phyloP scores from a whole-genome alignment of 2,888 invertebrate genomes.

The Eremobia ochroleuca region DNA sequence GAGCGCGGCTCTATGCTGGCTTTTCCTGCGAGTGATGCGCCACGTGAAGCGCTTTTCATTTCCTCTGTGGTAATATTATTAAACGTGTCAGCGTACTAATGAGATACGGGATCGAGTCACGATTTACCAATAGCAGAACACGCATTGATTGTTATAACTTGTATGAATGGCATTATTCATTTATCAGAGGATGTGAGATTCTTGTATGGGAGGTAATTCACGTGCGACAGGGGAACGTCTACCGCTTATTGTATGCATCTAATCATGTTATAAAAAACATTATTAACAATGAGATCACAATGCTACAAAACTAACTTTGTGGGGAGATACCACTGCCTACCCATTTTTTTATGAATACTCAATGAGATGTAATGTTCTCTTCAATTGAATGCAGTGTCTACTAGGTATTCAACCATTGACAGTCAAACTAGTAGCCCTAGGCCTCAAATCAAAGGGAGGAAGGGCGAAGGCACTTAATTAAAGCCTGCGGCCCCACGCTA shows the following conservation, averaged over 20 bases:
- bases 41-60: conserved; percentile 78
- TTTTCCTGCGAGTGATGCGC: conserved; percentile 82
- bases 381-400: neutral
- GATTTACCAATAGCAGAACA: conserved; percentile 73
- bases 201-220: conserved; percentile 48
- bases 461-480: conserved; percentile 3
- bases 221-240: conserved; percentile 37
- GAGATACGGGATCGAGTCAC: conserved; percentile 79
- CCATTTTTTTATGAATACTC: conserved; percentile 5
- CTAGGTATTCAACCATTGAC: conserved; percentile 1
- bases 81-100: conserved; percentile 86
- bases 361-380: neutral
- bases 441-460: conserved; percentile 18
- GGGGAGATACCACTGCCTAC: neutral
- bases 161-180: conserved; percentile 68
- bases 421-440: conserved; percentile 5
- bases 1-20: conserved; percentile 70
- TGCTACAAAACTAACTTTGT: neutral
- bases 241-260: conserved; percentile 12
- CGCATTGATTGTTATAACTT: conserved; percentile 58
- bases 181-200: conserved; percentile 58
- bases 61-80: conserved; percentile 84
- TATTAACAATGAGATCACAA: conserved; percentile 11
- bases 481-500: neutral
- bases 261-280: conserved; percentile 10